These are phyloP conservation scores for Philaenus spumarius DNA, from an alignment of 1,140 invertebrate species.

Conservation along the genomic window DNA sequence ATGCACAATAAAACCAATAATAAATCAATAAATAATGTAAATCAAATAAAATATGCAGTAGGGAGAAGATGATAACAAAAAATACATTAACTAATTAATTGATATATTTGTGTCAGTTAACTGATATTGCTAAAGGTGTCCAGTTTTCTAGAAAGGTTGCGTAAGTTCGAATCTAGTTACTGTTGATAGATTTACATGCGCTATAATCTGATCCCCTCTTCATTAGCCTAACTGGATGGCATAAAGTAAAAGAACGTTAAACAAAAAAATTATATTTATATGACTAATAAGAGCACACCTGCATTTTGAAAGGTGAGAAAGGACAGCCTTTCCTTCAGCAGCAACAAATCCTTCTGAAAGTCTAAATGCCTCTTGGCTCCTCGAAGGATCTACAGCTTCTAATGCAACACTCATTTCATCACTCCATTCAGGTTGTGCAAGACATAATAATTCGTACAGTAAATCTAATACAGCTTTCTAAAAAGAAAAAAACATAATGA, in stretches of 20 bases:
- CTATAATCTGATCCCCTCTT: too few species aligned
- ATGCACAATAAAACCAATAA: too few species aligned
- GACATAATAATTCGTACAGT: conserved; percentile 79
- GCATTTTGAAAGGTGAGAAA: conserved; percentile 71
- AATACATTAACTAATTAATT: too few species aligned
- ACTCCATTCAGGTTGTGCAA: conserved; percentile 83
- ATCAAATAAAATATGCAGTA: too few species aligned
- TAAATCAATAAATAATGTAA: too few species aligned
- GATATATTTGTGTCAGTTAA: too few species aligned
- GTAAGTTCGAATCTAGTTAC: too few species aligned
- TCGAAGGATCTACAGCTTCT: conserved; percentile 75
- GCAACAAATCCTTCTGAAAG: conserved; percentile 88
- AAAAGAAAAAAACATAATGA: conserved; percentile 13
- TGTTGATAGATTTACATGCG: too few species aligned
- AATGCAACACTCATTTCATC: conserved; percentile 84
- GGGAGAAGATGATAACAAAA: too few species aligned
- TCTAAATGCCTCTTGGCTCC: conserved; percentile 71
- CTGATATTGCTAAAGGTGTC: too few species aligned
- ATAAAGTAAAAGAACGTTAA: neutral
- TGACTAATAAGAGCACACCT: conserved; percentile 35
- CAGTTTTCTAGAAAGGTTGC: too few species aligned
- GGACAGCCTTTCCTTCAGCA: conserved; percentile 72
- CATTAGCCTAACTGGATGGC: too few species aligned
- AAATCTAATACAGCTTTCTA: conserved; percentile 87
- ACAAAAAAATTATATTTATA: neutral